Evolutionary conservation across 2,113 vertebrate genomes (phyloP), one percentile per base, ranked within the genome.

Genomic region (Paracanthobrama guichenoti): DNA sequence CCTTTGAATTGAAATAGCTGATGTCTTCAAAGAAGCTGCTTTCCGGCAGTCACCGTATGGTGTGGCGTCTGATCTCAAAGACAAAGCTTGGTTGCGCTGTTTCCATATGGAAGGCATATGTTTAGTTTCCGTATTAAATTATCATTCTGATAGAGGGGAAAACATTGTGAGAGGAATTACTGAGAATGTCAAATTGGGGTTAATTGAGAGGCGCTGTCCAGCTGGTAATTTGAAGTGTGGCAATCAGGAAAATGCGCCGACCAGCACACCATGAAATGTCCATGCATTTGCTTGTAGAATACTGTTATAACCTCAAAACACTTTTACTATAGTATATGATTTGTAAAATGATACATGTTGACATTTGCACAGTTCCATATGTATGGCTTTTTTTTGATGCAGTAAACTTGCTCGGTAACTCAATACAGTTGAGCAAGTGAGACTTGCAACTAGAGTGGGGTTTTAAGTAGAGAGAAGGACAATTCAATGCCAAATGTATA

Each of bases 1-100:
- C 83, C 62, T 88, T 83, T 84, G 88, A 92, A 93, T 93, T 85
- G 86, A 89, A 91, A 92, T 91, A 81, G 84, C 44, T 26, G 84
- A 83, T 42, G 79, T 50, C 86, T 90, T 91, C 85, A 92, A 90
- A 92, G 88, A 85, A 44, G 0, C 24, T 57, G 28, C 44, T 85
- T 64, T 81, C 35, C 24, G 62, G 84, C 88, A 89, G 87, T 90
- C 88, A 90, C 89, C 88, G 90, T 86, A 90, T 53, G 64, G n/a
- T 71, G 44, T 69, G 44, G 66, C 39, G 50, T 44, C 57, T 80
- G 59, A 89, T 91, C 81, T 86, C 79, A 87, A 69, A 81, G 76
- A 87, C 55, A 84, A 44, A 44, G 74, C 55, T 77, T 81, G 55
- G 55, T 6, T 79, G 84, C 64, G 59, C 82, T 69, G 50, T 18